Evolutionary conservation across 2,113 vertebrate species (phyloP).

Genomic region (Lampris megalopsis): DNA sequence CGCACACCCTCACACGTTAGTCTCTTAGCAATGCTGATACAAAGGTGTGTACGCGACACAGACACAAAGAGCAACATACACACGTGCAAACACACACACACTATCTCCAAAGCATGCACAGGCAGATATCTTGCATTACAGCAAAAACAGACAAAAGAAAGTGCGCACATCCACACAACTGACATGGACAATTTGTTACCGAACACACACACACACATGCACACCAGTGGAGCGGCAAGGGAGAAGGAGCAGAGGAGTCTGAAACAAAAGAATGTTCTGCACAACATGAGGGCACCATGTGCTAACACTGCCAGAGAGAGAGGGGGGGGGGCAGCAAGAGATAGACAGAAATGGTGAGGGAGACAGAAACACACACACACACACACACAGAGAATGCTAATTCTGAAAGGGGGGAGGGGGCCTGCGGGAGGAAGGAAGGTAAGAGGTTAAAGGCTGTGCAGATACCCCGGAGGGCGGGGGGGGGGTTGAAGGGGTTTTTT

Average conservation of each 20-base stretch:
- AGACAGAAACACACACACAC: neutral
- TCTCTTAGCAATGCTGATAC: neutral
- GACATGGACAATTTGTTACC: neutral
- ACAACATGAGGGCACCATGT: conserved; percentile 70
- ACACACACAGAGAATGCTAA: conserved; percentile 15
- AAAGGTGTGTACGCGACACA: neutral
- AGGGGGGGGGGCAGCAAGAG: conserved; percentile 10
- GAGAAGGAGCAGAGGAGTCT: neutral
- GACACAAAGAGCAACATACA: conserved; percentile 4
- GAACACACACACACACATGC: conserved; percentile 10
- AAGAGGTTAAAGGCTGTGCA: conserved; percentile 53
- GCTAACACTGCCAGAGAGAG: conserved; percentile 38
- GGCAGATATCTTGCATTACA: neutral
- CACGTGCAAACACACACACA: conserved; percentile 26
- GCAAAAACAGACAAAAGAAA: neutral
- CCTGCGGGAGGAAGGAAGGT: conserved; percentile 58
- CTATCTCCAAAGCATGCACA: neutral
- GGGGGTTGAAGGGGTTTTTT: conserved; percentile 56
- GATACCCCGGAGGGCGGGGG: conserved; percentile 21
- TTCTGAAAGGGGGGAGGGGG: conserved; percentile 26
- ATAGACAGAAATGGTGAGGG: neutral
- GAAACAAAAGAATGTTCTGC: conserved; percentile 52
- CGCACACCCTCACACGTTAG: no score
- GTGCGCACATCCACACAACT: neutral
- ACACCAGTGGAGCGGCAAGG: neutral